Evolutionary conservation across 2,113 vertebrate genomes (phyloP).

Genomic region (Ellobius talpinus): DNA sequence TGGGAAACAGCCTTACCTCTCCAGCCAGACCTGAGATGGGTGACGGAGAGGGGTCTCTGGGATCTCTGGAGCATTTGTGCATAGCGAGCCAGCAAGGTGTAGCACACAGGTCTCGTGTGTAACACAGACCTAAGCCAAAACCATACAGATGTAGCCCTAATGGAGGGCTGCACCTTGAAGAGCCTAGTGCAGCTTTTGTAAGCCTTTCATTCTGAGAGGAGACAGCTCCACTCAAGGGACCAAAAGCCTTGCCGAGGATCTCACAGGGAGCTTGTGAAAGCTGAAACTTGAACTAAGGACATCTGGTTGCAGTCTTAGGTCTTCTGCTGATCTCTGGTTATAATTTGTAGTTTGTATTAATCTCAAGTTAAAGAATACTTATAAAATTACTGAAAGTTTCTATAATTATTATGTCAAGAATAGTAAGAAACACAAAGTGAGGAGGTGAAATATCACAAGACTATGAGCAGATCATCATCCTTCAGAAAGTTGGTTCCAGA

Average conservation of each 20-base stretch:
- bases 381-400: not conserved
- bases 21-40: not conserved
- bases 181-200: not conserved
- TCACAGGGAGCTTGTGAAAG: not conserved
- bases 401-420: not conserved
- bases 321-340: not conserved
- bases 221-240: not conserved
- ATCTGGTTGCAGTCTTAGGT: not conserved
- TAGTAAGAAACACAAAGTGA: not conserved
- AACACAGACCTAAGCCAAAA: not conserved
- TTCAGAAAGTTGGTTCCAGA: not conserved
- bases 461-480: not conserved
- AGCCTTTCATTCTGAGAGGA: not conserved
- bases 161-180: not conserved
- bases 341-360: not conserved
- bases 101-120: not conserved
- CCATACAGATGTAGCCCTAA: not conserved
- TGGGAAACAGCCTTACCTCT: not conserved
- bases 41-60: not conserved
- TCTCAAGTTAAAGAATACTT: not conserved
- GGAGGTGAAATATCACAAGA: not conserved
- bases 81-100: not conserved
- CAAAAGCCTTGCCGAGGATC: not conserved
- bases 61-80: not conserved
- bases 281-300: not conserved